These are phyloP conservation scores for Neogale vison DNA, from an alignment of 2,113 vertebrate genomes.

Conservation along the genomic window DNA sequence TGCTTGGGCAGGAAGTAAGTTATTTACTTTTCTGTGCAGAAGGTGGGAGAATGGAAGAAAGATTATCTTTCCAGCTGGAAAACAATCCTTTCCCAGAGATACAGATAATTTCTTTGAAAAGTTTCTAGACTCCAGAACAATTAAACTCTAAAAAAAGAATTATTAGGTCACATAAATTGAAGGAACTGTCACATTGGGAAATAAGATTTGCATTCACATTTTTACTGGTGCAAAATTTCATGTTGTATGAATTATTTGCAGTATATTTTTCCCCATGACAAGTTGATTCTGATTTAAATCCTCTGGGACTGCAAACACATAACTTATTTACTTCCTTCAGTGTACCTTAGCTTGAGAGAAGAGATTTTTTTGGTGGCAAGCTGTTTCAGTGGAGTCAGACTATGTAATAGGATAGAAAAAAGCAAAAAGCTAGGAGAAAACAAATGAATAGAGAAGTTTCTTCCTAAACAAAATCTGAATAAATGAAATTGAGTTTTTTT, in stretches of 20 bases:
- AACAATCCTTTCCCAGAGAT: constrained; percentile 35
- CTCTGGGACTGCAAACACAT: background rate
- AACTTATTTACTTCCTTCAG: background rate
- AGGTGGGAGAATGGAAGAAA: background rate
- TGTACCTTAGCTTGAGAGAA: background rate
- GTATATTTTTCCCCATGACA: background rate
- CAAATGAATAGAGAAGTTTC: background rate
- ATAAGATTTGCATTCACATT: background rate
- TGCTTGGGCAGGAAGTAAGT: constrained; percentile 45
- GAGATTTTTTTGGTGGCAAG: background rate
- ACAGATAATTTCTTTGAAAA: background rate
- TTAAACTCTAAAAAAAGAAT: background rate
- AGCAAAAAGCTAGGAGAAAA: background rate
- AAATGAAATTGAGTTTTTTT: constrained; percentile 30
- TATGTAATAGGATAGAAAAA: background rate
- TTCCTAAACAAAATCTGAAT: background rate
- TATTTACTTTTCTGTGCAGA: constrained; percentile 65
- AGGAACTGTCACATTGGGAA: background rate
- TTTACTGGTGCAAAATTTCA: background rate
- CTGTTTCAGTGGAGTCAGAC: background rate
- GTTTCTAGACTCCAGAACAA: background rate
- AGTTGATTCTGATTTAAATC: constrained; percentile 34
- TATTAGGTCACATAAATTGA: background rate
- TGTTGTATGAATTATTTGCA: background rate
- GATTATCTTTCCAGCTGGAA: constrained; percentile 53